Percentiles rank a stretch among this genome's conserved stretches.
Conservation (phyloP, 2,113 vertebrate genomes). For the Empidonax alnorum region DNA sequence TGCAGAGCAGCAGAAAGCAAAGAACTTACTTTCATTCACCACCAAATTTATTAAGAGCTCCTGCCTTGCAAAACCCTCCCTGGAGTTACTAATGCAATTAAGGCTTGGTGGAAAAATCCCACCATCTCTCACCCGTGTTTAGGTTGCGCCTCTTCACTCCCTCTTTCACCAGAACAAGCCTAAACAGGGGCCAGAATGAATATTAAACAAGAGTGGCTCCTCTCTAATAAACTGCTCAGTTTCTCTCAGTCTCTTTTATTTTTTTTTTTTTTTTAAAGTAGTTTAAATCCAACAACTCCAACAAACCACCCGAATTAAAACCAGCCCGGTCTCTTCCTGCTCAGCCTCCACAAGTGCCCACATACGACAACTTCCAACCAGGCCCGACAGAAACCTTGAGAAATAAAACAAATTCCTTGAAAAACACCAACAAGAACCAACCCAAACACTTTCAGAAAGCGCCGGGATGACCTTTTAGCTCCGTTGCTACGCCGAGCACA, state of each 20-base stretch:
- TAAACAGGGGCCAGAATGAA: constrained; percentile 57
- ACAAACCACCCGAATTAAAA: not conserved
- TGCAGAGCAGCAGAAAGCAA: not conserved
- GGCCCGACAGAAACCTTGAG: not conserved
- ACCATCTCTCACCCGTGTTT: constrained; percentile 30
- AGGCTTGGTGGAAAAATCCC: constrained; percentile 64
- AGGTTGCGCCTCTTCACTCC: constrained; percentile 50
- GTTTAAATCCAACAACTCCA: not conserved
- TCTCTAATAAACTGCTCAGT: constrained; percentile 21
- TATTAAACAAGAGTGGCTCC: constrained; percentile 43
- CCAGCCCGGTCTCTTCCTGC: not conserved
- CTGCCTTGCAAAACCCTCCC: constrained; percentile 26
- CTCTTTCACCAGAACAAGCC: constrained; percentile 61
- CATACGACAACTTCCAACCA: not conserved
- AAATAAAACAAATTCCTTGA: not conserved
- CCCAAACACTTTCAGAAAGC: not conserved
- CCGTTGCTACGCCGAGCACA: not conserved
- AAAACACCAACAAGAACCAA: not conserved
- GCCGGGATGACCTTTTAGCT: constrained; percentile 23
- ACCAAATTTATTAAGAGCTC: not conserved
- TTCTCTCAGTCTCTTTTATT: not conserved
- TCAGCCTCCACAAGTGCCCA: not conserved
- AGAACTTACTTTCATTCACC: not conserved
- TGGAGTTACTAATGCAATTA: constrained; percentile 29
- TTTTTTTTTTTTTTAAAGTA: not conserved